These are phyloP conservation scores for Salvelinus sp. DNA, from an alignment of 2,113 vertebrate genomes.

Conservation along the genomic window DNA sequence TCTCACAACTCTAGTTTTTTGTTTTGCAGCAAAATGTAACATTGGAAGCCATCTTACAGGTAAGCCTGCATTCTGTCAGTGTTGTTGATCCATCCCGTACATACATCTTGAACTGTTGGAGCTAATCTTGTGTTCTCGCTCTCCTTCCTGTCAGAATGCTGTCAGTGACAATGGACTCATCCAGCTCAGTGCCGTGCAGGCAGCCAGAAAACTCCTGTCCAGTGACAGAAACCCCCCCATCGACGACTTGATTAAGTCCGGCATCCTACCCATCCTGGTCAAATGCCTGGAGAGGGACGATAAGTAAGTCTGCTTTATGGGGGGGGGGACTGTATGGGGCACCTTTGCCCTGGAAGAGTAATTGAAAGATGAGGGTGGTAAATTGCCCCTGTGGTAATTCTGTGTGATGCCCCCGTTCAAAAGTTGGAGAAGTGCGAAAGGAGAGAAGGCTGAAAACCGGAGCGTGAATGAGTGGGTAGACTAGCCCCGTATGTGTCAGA, in stretches of 20 bases:
- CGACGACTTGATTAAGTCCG: slow-evolving; percentile 91
- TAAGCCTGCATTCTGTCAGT: slow-evolving; percentile 55
- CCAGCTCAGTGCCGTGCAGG: slow-evolving; percentile 87
- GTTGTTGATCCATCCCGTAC: neutral
- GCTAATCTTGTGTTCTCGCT: no score
- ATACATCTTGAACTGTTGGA: no score
- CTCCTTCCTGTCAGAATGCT: slow-evolving; percentile 76
- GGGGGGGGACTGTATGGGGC: neutral
- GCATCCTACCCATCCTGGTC: slow-evolving; percentile 89
- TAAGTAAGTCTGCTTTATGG: slow-evolving; percentile 79
- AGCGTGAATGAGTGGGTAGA: neutral
- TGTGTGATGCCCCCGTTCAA: no score
- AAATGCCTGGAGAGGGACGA: slow-evolving; percentile 91
- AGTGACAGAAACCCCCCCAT: slow-evolving; percentile 93
- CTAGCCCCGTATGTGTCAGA: neutral
- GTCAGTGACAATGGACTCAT: slow-evolving; percentile 88
- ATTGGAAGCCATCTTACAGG: slow-evolving; percentile 91
- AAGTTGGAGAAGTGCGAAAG: neutral
- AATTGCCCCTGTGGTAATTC: no score
- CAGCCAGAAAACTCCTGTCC: slow-evolving; percentile 88
- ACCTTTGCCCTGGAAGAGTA: no score
- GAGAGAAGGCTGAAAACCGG: neutral
- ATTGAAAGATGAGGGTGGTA: no score
- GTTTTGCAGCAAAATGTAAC: slow-evolving; percentile 88
- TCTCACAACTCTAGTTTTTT: slow-evolving; percentile 28